Base-by-base conservation (phyloP, 92 coral and sea anemone species). In the Nematostella vectensis region DNA sequence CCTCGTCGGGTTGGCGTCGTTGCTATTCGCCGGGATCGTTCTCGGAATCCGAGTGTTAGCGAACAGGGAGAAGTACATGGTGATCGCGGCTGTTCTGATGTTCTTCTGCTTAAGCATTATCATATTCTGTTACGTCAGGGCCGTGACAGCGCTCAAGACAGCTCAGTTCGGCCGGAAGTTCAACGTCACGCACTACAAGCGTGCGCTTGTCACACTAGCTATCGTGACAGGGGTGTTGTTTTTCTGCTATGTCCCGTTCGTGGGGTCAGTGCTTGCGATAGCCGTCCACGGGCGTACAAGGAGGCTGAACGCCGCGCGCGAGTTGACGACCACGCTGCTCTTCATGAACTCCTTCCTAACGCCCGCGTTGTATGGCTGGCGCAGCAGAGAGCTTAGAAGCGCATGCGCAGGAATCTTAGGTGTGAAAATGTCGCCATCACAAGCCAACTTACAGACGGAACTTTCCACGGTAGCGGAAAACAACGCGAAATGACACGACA, bases 51-150 rank as follows among this genome's bases (percentile, higher is more conserved):
- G 70, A n/a, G 51, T 64, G 59, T 52, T 49, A 57, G 70, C 70
- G 0, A 64, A 57, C 0, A 50, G 70, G 19, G 59, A 57, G 22
- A 64, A 64, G 52, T 64, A 64, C 70, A 64, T 64, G 70, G 70
- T 57, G 4, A 49, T 64, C 19, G 70, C 59, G 1, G 70, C 70
- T 15, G 51, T 64, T 28, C 42, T 64, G 23, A 48, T 64, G 16
- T 64, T 57, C 29, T 28, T 64, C 11, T 64, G 51, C 48, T 36
- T 64, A 21, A 1, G 42, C 6, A 27, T 64, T n/a, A 64, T 64
- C 21, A 52, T 64, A 1, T 39, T 23, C 61, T 64, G 70, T 25
- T 64, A 50, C 42, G 40, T 64, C 70, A 64, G 28, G 21, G 51
- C 70, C 13, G 37, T 64, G 50, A 50, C 26, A 1, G 70, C 51